A percentile compares a stretch with the other conserved stretches of the same genome.
Conservation (phyloP, 2,888 invertebrate genomes). For the Danaus chrysippus region DNA sequence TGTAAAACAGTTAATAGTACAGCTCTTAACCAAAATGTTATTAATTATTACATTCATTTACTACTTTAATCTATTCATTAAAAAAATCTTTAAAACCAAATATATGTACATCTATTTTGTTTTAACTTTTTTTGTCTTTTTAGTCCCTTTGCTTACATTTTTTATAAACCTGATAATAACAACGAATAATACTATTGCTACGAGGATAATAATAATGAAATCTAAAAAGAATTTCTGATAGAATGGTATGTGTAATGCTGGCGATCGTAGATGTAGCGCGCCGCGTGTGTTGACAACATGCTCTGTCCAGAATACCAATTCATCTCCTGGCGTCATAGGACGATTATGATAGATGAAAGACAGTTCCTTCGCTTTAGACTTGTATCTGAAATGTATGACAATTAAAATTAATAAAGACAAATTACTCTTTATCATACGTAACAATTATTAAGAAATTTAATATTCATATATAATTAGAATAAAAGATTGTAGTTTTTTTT, state of each 20-base stretch:
- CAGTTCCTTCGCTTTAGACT: constrained; percentile 43
- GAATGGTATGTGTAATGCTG: constrained; percentile 44
- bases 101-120: constrained; percentile 11
- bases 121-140: constrained; percentile 26
- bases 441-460: not conserved
- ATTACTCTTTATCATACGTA: too few relatives aligned
- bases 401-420: too few relatives aligned
- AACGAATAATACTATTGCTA: constrained; percentile 23
- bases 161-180: constrained; percentile 14
- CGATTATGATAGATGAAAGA: constrained; percentile 60
- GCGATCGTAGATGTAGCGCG: constrained; percentile 69
- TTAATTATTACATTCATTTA: too few relatives aligned
- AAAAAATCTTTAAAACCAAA: not conserved
- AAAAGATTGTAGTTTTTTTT: too few relatives aligned
- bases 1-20: too few relatives aligned
- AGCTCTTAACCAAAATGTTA: too few relatives aligned
- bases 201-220: constrained; percentile 31
- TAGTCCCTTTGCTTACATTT: constrained; percentile 16
- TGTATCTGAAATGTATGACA: constrained; percentile 41
- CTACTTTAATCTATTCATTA: too few relatives aligned
- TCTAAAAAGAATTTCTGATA: constrained; percentile 61
- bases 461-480: too few relatives aligned
- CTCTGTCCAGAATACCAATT: constrained; percentile 83
- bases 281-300: constrained; percentile 80
- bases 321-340: constrained; percentile 76